phyloP scores from a whole-genome alignment of 2,888 invertebrate genomes.

The Automeris io region DNA sequence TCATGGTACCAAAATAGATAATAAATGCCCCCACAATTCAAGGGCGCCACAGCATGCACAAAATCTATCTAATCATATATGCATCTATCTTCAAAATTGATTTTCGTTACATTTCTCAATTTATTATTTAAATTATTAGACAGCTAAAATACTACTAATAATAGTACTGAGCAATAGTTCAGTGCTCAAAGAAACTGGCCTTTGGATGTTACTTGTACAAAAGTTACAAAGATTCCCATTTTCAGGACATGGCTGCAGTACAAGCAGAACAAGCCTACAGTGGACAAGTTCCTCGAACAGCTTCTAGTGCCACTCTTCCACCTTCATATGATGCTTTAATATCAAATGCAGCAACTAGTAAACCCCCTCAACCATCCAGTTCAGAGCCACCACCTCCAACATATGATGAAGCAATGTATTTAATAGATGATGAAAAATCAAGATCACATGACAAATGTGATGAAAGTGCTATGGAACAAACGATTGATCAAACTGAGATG shows the following conservation, averaged over 20 bases:
- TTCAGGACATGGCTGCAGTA: slow-evolving; percentile 76
- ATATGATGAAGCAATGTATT: slow-evolving; percentile 80
- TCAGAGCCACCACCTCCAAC: slow-evolving; percentile 79
- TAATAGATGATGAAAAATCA: slow-evolving; percentile 66
- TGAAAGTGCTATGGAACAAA: slow-evolving; percentile 56
- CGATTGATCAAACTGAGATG: slow-evolving; percentile 44
- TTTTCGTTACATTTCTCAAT: too few species aligned
- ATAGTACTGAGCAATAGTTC: too few species aligned
- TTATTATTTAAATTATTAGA: too few species aligned
- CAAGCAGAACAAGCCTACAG: slow-evolving; percentile 74
- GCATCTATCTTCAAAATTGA: too few species aligned
- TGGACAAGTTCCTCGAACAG: slow-evolving; percentile 71
- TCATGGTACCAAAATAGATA: too few species aligned
- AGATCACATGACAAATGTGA: slow-evolving; percentile 42
- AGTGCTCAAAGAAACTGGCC: too few species aligned
- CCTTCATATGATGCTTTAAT: slow-evolving; percentile 80
- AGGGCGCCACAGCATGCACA: too few species aligned
- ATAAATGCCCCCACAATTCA: too few species aligned
- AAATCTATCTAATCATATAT: too few species aligned
- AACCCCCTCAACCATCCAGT: slow-evolving; percentile 64
- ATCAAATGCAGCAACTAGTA: slow-evolving; percentile 49
- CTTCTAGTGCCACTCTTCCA: slow-evolving; percentile 77
- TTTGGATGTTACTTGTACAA: too few species aligned
- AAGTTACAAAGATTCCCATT: too few species aligned
- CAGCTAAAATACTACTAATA: too few species aligned